Base-by-base conservation (phyloP, 2,113 vertebrate species). In the Hippocampus abdominalis region DNA sequence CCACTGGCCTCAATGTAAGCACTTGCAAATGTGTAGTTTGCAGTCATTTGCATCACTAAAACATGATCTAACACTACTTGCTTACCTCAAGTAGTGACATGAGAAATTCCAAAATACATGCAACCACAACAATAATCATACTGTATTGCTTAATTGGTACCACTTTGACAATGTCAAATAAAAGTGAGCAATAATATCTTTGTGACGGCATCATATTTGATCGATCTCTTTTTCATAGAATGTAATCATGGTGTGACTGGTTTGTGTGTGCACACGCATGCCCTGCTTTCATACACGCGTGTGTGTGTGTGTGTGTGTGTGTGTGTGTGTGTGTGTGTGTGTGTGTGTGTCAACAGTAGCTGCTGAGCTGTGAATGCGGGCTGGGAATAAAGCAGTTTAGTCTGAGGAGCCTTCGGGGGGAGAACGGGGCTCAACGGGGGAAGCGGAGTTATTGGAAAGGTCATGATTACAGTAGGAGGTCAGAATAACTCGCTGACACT, bases 391-490 rank as follows among this genome's bases (percentile, higher is more conserved):
- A 89, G 79, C 84, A 86, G 88, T 89, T 89, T 86, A 86, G 84
- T 80, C 80, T 80, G 81, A 82, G 76, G 77, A 84, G 80, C 81
- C 88, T 85, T 86, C 70, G 59, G 88, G 63, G 61, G 63, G 63
- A 87, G 88, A 90, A 83, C 71, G 76, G 80, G 80, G 84, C 85
- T 88, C 83, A 77, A 83, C 87, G 85, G 83, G 87, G 83, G 88
- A 87, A 88, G 87, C 89, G 71, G 68, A 89, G 89, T 91, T 92
- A 91, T 91, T 91, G 87, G 87, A 90, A 91, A 91, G 91, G 90
- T 91, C 91, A 90, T 90, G 86, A 92, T 93, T 91, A 90, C 89
- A 91, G 89, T 87, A 86, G 90, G 91, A 89, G 89, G 90, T 91
- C 91, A 90, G 87, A 92, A 90, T 88, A 90, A 90, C 90, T 91